Conservation (phyloP, 2,888 invertebrate species). For the Dicyrtomina minuta region DNA sequence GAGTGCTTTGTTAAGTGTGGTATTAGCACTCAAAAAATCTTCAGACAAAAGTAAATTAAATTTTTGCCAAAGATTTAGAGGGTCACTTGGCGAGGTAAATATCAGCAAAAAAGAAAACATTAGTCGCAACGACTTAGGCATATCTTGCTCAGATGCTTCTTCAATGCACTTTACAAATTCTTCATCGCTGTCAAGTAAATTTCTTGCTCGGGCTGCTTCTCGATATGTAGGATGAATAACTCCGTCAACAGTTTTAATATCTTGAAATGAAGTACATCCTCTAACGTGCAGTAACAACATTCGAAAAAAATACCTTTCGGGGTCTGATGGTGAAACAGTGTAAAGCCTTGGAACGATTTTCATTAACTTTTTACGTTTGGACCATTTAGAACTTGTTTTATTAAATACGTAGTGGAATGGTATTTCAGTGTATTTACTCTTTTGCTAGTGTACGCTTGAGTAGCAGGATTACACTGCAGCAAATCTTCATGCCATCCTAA, state of each 20-base stretch:
- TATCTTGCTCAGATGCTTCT: slow-evolving; percentile 52
- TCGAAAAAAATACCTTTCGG: slow-evolving; percentile 54
- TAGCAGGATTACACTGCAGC: no score
- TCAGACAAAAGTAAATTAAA: slow-evolving; percentile 37
- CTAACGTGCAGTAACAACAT: slow-evolving; percentile 53
- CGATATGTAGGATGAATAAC: slow-evolving; percentile 28
- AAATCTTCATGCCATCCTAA: no score
- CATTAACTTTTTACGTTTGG: slow-evolving; percentile 37
- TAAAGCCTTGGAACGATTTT: slow-evolving; percentile 52
- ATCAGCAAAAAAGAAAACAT: slow-evolving; percentile 54
- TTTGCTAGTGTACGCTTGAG: no score
- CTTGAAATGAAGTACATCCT: slow-evolving; percentile 45
- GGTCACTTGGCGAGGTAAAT: slow-evolving; percentile 49
- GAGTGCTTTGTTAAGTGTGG: neutral
- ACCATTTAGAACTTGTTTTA: no score
- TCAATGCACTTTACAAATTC: slow-evolving; percentile 48
- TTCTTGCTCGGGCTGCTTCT: slow-evolving; percentile 24
- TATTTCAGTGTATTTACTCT: slow-evolving; percentile 30
- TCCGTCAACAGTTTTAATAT: slow-evolving; percentile 8
- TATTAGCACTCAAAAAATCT: slow-evolving; percentile 1
- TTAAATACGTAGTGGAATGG: slow-evolving; percentile 27
- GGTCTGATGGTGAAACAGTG: slow-evolving; percentile 51
- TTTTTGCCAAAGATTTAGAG: slow-evolving; percentile 50
- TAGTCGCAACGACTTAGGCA: slow-evolving; percentile 54
- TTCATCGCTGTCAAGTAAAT: slow-evolving; percentile 52